Evolutionary conservation across 1,140 invertebrate species (phyloP).

Genomic region (Polypedilum pembai): DNA sequence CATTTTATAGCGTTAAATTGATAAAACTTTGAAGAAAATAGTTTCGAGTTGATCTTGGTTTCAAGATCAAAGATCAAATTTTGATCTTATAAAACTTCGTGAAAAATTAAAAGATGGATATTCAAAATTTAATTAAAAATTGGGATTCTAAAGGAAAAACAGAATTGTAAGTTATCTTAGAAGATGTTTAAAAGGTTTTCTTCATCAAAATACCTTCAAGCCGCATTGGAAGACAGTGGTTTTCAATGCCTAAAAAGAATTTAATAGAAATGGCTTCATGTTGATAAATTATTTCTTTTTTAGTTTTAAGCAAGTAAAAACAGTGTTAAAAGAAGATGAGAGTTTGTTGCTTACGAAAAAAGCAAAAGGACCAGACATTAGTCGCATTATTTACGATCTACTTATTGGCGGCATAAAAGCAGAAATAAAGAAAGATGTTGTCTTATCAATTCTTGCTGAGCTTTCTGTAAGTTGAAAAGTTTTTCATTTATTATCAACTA

Average conservation of each 20-base stretch:
- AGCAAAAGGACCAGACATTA: slow-evolving; percentile 46
- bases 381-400: slow-evolving; percentile 52
- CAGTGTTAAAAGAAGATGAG: slow-evolving; percentile 48
- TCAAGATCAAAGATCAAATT: no score
- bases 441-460: slow-evolving; percentile 57
- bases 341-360: slow-evolving; percentile 49
- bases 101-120: not conserved
- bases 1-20: no score
- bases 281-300: slow-evolving; percentile 36
- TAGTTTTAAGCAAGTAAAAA: slow-evolving; percentile 48
- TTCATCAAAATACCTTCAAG: not conserved
- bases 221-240: not conserved
- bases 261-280: not conserved
- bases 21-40: no score
- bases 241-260: not conserved
- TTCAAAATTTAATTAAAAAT: not conserved
- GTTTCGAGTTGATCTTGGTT: no score
- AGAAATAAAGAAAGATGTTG: slow-evolving; percentile 60
- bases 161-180: not conserved
- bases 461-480: slow-evolving; percentile 53
- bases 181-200: not conserved
- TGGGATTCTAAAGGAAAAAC: slow-evolving; percentile 3
- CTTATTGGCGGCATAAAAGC: slow-evolving; percentile 62
- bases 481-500: not conserved
- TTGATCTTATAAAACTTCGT: not conserved